Base-by-base conservation (phyloP, 2,113 vertebrate genomes). In the Mastomys natalensis region DNA sequence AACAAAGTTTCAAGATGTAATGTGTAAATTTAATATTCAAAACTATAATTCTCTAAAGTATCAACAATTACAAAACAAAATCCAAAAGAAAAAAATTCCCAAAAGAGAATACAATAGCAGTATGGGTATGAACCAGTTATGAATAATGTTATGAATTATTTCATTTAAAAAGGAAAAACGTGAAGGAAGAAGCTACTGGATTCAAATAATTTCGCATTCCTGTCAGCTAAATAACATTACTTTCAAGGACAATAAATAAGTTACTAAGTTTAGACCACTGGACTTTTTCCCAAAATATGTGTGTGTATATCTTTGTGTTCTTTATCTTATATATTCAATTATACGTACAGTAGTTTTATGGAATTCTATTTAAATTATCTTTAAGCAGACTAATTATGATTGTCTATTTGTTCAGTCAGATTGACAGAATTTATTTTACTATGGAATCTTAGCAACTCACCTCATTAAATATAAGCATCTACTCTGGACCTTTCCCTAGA, bases 151-250 rank as follows among this genome's bases (percentile, higher is more conserved):
- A 55, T 7, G 0, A 34, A 37, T 1, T 29, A 66, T 64, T 2
- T 5, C 5, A 45, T 40, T 45, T 55, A 5, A 66, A 76, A 90
- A 4, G 1, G 22, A 7, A 86, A 55, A 40, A 31, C 5, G 8
- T 34, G 1, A 58, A n/a, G 4, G 4, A 62, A 78, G 4, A 40
- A 53, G 3, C 76, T 10, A 3, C 7, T 48, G 0, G 13, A 34
- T 17, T 68, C 10, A 86, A 58, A 9, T 21, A 60, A 22, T 2
- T 68, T 90, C 29, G 22, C 8, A 68, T n/a, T 40, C 24, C 13
- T 16, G 0, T 13, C 29, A 76, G 15, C 3, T 34, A 64, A 55
- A 53, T 60, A 51, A 8, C 34, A 26, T 43, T 29, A 10, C 5
- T 90, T 84, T 90, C 22, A 40, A 76, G 13, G 5, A 55, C 45